phyloP scores from a whole-genome alignment of 2,888 invertebrate species.

The Parnassius apollo region DNA sequence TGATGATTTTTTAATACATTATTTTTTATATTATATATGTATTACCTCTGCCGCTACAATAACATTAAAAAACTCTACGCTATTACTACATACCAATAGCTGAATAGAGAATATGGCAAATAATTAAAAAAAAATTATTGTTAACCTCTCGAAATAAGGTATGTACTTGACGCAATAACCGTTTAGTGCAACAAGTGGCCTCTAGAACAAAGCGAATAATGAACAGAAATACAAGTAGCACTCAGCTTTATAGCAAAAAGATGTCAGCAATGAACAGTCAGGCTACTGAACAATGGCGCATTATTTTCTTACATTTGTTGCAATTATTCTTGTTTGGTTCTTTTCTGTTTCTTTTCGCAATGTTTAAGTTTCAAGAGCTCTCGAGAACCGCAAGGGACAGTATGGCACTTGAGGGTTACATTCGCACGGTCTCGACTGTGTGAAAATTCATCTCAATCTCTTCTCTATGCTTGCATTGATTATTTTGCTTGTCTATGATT shows the following conservation, averaged over 20 bases:
- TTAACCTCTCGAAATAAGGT: slow-evolving; percentile 42
- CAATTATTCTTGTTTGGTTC: slow-evolving; percentile 62
- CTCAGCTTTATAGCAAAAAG: slow-evolving; percentile 67
- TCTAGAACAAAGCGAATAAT: slow-evolving; percentile 68
- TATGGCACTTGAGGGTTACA: slow-evolving; percentile 39
- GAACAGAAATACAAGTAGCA: slow-evolving; percentile 56
- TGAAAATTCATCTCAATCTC: slow-evolving; percentile 30
- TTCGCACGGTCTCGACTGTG: slow-evolving; percentile 46
- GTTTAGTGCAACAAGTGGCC: slow-evolving; percentile 51
- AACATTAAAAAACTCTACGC: background rate
- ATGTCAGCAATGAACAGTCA: slow-evolving; percentile 52
- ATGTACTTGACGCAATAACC: slow-evolving; percentile 47
- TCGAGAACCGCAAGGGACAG: slow-evolving; percentile 46
- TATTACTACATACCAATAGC: slow-evolving; percentile 29
- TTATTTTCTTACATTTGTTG: slow-evolving; percentile 75
- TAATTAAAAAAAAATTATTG: slow-evolving; percentile 50
- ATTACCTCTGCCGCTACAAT: too few species aligned
- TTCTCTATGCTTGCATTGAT: background rate
- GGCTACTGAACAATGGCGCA: slow-evolving; percentile 52
- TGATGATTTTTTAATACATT: too few species aligned
- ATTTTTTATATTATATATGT: too few species aligned
- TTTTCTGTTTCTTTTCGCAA: slow-evolving; percentile 51
- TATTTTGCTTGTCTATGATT: background rate
- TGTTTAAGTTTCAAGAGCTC: slow-evolving; percentile 46
- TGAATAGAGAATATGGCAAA: slow-evolving; percentile 35